A percentile compares a stretch with the other conserved stretches of the same genome.
These are phyloP conservation scores for Charina bottae DNA, from an alignment of 2,113 vertebrate genomes.

Conservation along the genomic window DNA sequence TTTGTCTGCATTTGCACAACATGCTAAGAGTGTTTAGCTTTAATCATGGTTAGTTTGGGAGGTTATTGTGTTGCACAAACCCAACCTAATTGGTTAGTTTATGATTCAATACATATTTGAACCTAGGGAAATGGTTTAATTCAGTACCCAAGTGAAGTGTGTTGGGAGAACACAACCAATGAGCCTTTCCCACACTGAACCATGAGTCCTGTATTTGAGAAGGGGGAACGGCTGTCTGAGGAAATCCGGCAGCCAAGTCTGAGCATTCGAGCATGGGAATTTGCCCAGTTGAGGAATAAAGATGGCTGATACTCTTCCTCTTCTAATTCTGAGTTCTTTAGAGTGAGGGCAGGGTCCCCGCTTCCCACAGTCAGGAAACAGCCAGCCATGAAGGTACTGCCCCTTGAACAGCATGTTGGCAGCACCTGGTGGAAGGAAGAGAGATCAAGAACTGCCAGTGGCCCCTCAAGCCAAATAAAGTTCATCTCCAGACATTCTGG, in stretches of 20 bases:
- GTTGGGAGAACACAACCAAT: not conserved
- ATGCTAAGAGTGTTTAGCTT: not conserved
- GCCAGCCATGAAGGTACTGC: not conserved
- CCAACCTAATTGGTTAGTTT: not conserved
- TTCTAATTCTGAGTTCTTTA: not conserved
- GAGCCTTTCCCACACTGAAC: not conserved
- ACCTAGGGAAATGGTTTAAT: not conserved
- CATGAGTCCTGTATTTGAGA: no score
- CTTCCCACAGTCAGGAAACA: not conserved
- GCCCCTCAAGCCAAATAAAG: not conserved
- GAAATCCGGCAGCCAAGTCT: not conserved
- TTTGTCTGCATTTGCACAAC: not conserved
- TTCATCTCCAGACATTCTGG: not conserved
- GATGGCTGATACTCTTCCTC: not conserved
- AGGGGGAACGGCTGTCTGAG: not conserved
- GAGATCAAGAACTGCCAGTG: not conserved
- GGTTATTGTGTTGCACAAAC: not conserved
- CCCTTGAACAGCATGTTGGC: not conserved
- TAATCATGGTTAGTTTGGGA: not conserved
- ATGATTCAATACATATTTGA: not conserved
- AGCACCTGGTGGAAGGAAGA: not conserved
- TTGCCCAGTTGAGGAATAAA: not conserved
- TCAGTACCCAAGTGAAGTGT: not conserved
- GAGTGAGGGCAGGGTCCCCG: not conserved
- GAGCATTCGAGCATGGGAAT: not conserved